Evolutionary conservation across 2,797 vertebrate genomes (phyloP).

Genomic region (Falco rusticolus): DNA sequence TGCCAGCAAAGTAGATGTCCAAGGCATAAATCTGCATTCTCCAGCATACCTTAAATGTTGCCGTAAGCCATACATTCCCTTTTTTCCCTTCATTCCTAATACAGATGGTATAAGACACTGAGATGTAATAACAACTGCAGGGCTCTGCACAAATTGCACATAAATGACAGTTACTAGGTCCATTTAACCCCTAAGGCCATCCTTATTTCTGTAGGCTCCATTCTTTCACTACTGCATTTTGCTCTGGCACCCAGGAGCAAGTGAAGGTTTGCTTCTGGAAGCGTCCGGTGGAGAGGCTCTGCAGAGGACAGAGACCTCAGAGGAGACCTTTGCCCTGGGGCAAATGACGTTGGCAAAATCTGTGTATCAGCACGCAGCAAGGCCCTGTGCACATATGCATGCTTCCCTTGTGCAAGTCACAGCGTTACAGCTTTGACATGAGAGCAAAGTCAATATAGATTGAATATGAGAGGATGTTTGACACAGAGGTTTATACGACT

Average conservation of each 20-base stretch:
- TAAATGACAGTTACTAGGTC: neutral
- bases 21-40: neutral
- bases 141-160: neutral
- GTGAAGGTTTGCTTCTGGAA: neutral
- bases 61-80: neutral
- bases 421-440: neutral
- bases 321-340: neutral
- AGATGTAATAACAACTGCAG: neutral
- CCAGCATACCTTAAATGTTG: neutral
- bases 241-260: neutral
- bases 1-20: neutral
- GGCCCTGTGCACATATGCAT: neutral
- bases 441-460: neutral
- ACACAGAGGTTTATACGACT: neutral
- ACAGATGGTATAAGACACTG: neutral
- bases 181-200: neutral
- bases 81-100: neutral
- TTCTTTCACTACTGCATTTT: neutral
- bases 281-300: neutral
- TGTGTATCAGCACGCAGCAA: neutral
- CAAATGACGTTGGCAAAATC: neutral
- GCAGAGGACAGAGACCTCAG: neutral
- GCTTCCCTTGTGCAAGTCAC: neutral
- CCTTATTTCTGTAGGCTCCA: neutral
- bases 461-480: neutral